Evolutionary conservation across 2,113 vertebrate species (phyloP), one percentile per base, ranked within the genome.

Genomic region (Apodemus speciosus): DNA sequence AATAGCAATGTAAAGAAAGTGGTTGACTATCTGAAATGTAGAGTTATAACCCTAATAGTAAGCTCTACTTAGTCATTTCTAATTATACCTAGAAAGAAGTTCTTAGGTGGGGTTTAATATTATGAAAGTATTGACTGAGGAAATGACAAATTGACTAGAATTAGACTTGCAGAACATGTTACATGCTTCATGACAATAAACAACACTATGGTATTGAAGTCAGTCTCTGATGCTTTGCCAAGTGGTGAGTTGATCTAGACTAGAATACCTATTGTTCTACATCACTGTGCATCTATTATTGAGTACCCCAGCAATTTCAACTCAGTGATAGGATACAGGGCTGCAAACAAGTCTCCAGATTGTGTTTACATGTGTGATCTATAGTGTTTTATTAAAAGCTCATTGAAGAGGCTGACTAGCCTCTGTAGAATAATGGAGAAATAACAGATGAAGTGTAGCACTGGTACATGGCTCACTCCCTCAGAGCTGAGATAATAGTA

Each of bases 81-180:
- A 88, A 49, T 25, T 16, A 16, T 60, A 46, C 0, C 10, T 91
- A 46, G 35, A 76, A 85, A 3, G 27, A 92, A n/a, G 40, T 77
- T 10, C 46, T 88, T 84, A 80, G 71, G 4, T 76, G 60, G 60
- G 66, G 38, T 93, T 93, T 92, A 64, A 85, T 80, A 90, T 71
- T 35, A n/a, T 84, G 20, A 51, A 85, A 60, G 16, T 7, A 66
- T 64, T 76, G 11, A 30, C 16, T 76, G 46, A 68, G 16, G 89
- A 68, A 94, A 38, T 58, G 46, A 16, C 27, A 30, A 71, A 88
- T 8, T 51, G 8, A 35, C 62, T 88, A 14, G 64, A 62, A 68
- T 85, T 23, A 80, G 38, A 80, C 2, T 18, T 18, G 38, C 25
- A 71, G 53, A 90, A 10, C 8, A 1, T 58, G 3, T 62, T 18